Base-by-base conservation (phyloP, 53 echinoderm and acorn worm genomes). In the Henricia sp. region DNA sequence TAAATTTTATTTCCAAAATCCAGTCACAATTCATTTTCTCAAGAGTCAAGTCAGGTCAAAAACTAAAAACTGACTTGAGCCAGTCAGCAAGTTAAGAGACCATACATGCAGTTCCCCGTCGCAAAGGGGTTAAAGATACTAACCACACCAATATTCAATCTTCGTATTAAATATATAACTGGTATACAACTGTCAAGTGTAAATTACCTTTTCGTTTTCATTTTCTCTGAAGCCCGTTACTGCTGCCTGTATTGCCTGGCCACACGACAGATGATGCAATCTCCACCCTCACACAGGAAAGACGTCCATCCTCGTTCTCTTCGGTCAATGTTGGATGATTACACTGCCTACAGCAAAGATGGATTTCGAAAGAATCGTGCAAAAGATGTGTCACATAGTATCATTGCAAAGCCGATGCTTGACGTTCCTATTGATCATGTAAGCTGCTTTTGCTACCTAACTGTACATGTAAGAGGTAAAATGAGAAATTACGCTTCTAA, bases 341-440 rank as follows among this genome's bases (percentile, higher is more conserved):
- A 48, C 29, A 13, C 29, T 25, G 30, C 50, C 48, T 71, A 71
- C 71, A 50, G 71, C 50, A 13, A 71, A 19, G 71, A 71, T 39
- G 71, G 71, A 71, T 43, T 51, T 4, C 6, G 48, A 2, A 48
- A 71, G 50, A 39, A 48, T 10, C 37, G 55, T 4, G 68, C 84
- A n/a, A 83, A 83, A 55, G 56, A 52, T 83, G 70, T 83, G 12
- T 83, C 84, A 1, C 52, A 68, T 55, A 83, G 84, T 42, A 55
- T 83, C 55, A 69, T 83, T 12, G 21, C 69, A 17, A 25, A 68
- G 54, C 69, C 70, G 2, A 83, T 83, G 84, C 56, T 83, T 6
- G 48, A 52, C 19, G 52, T 83, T 24, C 68, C 68, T 68, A 10
- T 83, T 34, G 56, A 68, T 42, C 42, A 83, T 69, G 84, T 83